phyloP scores from a whole-genome alignment of 2,113 vertebrate genomes.

The Galbula dea region DNA sequence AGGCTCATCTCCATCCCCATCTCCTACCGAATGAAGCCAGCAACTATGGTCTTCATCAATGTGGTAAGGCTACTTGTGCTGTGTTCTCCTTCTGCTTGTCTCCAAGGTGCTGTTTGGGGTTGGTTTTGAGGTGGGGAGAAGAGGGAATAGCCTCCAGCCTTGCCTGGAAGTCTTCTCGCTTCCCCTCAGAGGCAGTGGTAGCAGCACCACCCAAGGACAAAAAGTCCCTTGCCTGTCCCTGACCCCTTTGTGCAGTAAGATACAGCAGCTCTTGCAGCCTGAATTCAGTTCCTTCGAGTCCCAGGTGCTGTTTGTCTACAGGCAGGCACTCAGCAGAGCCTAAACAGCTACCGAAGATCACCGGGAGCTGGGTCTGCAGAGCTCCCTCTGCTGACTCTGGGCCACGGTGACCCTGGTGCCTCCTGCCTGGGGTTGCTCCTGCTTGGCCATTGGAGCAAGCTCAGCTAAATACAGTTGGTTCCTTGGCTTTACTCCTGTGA shows the following conservation, averaged over 20 bases:
- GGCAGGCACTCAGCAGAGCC: fast-evolving
- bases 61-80: conserved; percentile 73
- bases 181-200: neutral
- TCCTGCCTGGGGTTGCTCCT: fast-evolving
- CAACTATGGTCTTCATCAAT: conserved; percentile 82
- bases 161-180: too few species aligned
- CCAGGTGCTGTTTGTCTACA: fast-evolving
- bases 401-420: fast-evolving
- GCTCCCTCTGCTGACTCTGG: conserved; percentile 43
- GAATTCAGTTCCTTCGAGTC: too few species aligned
- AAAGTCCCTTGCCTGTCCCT: fast-evolving
- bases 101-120: too few species aligned
- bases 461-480: too few species aligned
- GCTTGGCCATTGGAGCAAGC: fast-evolving
- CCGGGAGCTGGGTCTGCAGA: neutral
- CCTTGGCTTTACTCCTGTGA: neutral
- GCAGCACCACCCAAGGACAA: neutral
- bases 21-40: conserved; percentile 80
- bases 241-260: fast-evolving
- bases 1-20: conserved; percentile 87
- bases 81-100: too few species aligned
- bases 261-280: neutral
- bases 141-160: neutral
- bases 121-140: neutral
- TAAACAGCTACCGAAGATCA: fast-evolving